Conservation (phyloP, 2,113 vertebrate species). For the Otocyon megalotis region DNA sequence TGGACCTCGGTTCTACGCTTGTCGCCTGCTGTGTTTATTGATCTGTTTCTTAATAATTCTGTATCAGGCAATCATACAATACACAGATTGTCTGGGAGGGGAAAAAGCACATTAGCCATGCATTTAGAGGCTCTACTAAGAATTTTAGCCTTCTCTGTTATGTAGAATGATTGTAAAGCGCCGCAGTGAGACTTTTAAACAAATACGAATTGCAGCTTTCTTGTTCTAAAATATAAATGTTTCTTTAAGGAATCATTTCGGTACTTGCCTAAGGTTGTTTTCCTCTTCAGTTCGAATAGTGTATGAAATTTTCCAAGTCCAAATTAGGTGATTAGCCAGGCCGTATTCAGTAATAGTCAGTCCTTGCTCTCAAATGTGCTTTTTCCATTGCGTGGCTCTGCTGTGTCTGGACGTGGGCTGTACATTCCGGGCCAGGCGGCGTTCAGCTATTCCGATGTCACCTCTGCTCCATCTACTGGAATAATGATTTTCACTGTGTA, state of each 20-base stretch:
- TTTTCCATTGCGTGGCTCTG: neutral
- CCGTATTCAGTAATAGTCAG: constrained; percentile 34
- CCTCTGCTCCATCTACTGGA: constrained; percentile 77
- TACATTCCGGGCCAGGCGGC: neutral
- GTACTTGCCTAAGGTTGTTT: constrained; percentile 27
- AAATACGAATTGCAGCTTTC: constrained; percentile 51
- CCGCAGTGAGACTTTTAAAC: constrained; percentile 64
- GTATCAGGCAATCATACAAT: constrained; percentile 82
- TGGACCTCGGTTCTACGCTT: constrained; percentile 55
- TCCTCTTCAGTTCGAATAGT: constrained; percentile 16
- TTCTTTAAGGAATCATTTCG: constrained; percentile 52
- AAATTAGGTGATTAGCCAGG: constrained; percentile 56
- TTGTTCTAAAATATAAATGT: constrained; percentile 60
- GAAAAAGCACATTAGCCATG: constrained; percentile 33
- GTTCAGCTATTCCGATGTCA: constrained; percentile 55
- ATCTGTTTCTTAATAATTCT: constrained; percentile 84
- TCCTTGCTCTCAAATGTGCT: constrained; percentile 52
- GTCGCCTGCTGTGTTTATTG: constrained; percentile 77
- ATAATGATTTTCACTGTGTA: constrained; percentile 65
- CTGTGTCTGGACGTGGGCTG: constrained; percentile 44
- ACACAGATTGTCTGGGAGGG: constrained; percentile 63
- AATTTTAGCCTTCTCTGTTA: constrained; percentile 43
- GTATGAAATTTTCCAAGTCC: neutral
- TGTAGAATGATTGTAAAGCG: neutral
- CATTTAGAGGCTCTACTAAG: constrained; percentile 42